phyloP scores from a whole-genome alignment of 2,113 vertebrate species.

The Prunella himalayana region DNA sequence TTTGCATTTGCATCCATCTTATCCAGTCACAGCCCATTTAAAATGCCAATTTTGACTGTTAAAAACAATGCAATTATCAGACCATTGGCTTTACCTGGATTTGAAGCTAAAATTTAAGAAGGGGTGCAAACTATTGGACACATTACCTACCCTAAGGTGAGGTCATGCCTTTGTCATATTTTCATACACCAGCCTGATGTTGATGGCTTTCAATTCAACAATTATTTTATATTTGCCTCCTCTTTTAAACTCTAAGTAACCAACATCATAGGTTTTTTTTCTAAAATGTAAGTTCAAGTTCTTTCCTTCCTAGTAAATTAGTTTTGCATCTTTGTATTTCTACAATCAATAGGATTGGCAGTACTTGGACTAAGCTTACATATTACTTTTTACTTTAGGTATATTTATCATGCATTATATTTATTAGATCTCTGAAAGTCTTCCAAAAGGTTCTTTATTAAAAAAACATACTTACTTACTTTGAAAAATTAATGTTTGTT shows the following conservation, averaged over 20 bases:
- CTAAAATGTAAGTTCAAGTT: not conserved
- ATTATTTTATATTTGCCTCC: not conserved
- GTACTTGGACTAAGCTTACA: not conserved
- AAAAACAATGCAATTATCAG: not conserved
- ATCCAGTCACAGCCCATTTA: not conserved
- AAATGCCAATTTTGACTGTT: not conserved
- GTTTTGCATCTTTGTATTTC: not conserved
- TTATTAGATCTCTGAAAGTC: not conserved
- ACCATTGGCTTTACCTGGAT: fast-evolving
- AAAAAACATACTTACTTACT: not conserved
- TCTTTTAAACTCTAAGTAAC: not conserved
- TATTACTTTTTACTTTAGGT: not conserved
- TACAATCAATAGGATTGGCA: not conserved
- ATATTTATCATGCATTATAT: not conserved
- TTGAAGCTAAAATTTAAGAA: not conserved
- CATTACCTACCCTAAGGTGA: not conserved
- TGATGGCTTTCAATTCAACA: not conserved
- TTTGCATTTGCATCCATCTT: not conserved
- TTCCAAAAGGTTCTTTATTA: not conserved
- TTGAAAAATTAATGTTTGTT: not conserved
- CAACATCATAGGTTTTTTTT: not conserved
- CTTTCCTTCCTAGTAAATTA: not conserved
- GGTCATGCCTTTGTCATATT: not conserved
- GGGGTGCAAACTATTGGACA: not conserved
- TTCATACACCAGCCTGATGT: not conserved